Base-by-base conservation (phyloP, 2,797 vertebrate genomes). In the Arctocebus calabarensis region DNA sequence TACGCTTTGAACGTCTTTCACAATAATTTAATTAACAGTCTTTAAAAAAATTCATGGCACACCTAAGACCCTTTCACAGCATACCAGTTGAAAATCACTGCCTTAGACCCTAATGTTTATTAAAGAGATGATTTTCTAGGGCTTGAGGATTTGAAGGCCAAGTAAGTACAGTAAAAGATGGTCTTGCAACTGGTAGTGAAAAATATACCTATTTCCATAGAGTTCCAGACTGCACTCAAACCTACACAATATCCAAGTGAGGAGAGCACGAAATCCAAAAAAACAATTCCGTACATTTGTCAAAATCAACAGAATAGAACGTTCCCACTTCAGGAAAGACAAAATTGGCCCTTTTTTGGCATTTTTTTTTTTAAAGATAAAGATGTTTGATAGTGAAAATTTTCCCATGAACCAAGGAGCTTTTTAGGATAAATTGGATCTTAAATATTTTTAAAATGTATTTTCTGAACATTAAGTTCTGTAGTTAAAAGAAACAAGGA, bases 401-500 rank as follows among this genome's bases (percentile, higher is more conserved):
- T n/a, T 23, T 91, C 40, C 57, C 45, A 37, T 7, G 4, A 94
- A 78, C 34, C 77, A 77, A 90, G 64, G 78, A 83, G 2, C 0
- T 55, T 83, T 93, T 75, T 64, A 32, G 27, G 62, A 87, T 11
- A 85, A 95, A 84, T 1, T 4, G 57, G 11, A 94, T 84, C 32
- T 78, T 71, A 43, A 95, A 59, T 81, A n/a, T 85, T 84, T 75
- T 43, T 10, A 83, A 88, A 87, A 90, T 20, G 17, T 84, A 37
- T 61, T 85, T 75, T 83, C 37, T 75, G 85, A 93, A 77, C 86
- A 79, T 57, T n/a, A 37, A 68, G n/a, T 84, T 4, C n/a, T 88
- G 1, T 52, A 17, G 7, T 62, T 97, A 71, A 89, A 92, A 92
- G 32, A 95, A 88, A 85, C 61, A 88, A 90, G 62, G 59, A 45